Evolutionary conservation across 1,140 invertebrate species (phyloP).

Genomic region (Rhynchophorus ferrugineus): DNA sequence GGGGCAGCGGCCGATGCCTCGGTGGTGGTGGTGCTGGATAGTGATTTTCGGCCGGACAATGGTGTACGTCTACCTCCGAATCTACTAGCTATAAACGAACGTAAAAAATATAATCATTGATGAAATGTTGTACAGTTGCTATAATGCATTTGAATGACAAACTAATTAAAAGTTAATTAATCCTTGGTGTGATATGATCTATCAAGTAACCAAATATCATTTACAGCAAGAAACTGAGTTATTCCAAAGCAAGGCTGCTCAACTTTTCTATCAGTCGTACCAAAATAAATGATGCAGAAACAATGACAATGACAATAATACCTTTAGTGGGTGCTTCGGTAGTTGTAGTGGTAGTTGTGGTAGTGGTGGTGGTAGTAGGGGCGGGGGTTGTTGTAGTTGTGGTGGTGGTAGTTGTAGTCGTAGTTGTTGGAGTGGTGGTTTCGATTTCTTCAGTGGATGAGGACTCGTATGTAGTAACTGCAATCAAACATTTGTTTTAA

Average conservation of each 20-base stretch:
- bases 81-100: conserved; percentile 26
- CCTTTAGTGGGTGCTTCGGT: conserved; percentile 35
- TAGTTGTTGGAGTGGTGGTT: conserved; percentile 48
- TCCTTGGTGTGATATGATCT: no score
- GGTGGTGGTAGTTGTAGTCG: conserved; percentile 48
- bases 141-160: no score
- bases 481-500: no score
- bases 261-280: no score
- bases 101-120: background rate
- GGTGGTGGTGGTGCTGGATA: conserved; percentile 22
- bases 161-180: no score
- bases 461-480: conserved; percentile 36
- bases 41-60: conserved; percentile 15
- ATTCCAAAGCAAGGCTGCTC: no score
- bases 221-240: no score
- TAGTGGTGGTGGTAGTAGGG: conserved; percentile 44
- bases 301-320: background rate
- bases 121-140: no score
- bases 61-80: conserved; percentile 28
- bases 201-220: no score
- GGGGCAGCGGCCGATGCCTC: conserved; percentile 25
- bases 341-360: conserved; percentile 44
- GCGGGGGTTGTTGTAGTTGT: conserved; percentile 45
- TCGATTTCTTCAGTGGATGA: conserved; percentile 35
- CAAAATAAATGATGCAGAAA: background rate